These are phyloP conservation scores for Saturnia japonica DNA, from an alignment of 2,888 invertebrate genomes.

Conservation along the genomic window DNA sequence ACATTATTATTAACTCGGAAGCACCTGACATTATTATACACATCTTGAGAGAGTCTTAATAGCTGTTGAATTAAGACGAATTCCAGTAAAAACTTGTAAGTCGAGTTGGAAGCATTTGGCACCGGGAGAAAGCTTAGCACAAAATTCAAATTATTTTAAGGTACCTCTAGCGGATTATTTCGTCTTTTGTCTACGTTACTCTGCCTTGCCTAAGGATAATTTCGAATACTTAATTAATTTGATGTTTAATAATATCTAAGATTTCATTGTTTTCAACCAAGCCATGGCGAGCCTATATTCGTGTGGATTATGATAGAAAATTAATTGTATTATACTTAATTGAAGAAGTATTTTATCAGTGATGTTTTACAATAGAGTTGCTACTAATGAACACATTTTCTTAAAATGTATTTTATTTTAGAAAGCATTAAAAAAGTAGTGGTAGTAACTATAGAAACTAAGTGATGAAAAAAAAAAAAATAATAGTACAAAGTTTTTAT, in stretches of 20 bases:
- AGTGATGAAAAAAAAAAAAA: no score
- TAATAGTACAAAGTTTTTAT: no score
- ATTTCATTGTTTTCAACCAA: constrained; percentile 30
- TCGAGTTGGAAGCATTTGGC: constrained; percentile 53
- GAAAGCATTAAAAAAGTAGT: no score
- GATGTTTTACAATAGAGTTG: not conserved
- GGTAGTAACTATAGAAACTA: no score
- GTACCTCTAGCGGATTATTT: constrained; percentile 40
- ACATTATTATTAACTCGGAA: constrained; percentile 43
- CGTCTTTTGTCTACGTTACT: constrained; percentile 47
- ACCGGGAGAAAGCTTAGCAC: constrained; percentile 45
- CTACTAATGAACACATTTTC: no score
- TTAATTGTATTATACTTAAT: constrained; percentile 15
- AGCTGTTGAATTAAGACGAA: constrained; percentile 58
- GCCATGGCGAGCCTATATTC: constrained; percentile 26
- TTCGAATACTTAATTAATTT: constrained; percentile 42
- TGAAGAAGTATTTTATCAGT: constrained; percentile 9
- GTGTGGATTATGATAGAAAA: not conserved
- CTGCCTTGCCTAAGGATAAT: constrained; percentile 37
- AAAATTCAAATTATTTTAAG: constrained; percentile 52
- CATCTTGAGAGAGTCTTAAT: constrained; percentile 45
- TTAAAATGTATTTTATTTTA: no score
- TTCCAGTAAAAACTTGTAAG: constrained; percentile 52
- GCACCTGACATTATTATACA: constrained; percentile 44
- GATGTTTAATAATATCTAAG: constrained; percentile 42